Evolutionary conservation across 2,113 vertebrate genomes (phyloP).

Genomic region (Pterocles gutturalis): DNA sequence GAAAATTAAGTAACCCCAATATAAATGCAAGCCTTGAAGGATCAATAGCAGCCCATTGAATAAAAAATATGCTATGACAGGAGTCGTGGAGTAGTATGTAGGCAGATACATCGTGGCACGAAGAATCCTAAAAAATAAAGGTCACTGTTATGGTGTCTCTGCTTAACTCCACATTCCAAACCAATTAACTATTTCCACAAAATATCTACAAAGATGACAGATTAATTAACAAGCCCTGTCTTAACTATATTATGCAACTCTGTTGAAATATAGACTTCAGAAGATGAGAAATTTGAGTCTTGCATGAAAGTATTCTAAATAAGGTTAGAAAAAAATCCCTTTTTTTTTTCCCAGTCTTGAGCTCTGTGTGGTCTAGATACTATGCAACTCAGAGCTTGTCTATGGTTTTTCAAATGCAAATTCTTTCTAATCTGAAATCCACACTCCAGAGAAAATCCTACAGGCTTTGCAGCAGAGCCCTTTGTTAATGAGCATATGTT

Average conservation of each 20-base stretch:
- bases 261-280: not conserved
- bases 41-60: conserved; percentile 88
- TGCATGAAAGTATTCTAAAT: not conserved
- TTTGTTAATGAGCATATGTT: conserved; percentile 23
- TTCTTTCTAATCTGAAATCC: conserved; percentile 40
- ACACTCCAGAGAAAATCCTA: conserved; percentile 25
- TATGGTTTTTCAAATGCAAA: not conserved
- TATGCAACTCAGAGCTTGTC: not conserved
- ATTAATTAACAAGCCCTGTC: not conserved
- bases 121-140: conserved; percentile 84
- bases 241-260: not conserved
- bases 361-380: conserved; percentile 33
- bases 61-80: conserved; percentile 92
- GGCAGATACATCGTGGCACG: conserved; percentile 89
- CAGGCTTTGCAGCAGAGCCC: conserved; percentile 15
- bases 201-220: not conserved
- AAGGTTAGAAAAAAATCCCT: not conserved
- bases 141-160: not conserved
- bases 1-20: conserved; percentile 92
- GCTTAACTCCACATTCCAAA: not conserved
- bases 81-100: conserved; percentile 75
- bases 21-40: conserved; percentile 89
- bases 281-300: not conserved
- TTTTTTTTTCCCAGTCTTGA: not conserved
- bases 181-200: not conserved